Conservation (phyloP, 2,797 vertebrate species). For the Rhinella marina region DNA sequence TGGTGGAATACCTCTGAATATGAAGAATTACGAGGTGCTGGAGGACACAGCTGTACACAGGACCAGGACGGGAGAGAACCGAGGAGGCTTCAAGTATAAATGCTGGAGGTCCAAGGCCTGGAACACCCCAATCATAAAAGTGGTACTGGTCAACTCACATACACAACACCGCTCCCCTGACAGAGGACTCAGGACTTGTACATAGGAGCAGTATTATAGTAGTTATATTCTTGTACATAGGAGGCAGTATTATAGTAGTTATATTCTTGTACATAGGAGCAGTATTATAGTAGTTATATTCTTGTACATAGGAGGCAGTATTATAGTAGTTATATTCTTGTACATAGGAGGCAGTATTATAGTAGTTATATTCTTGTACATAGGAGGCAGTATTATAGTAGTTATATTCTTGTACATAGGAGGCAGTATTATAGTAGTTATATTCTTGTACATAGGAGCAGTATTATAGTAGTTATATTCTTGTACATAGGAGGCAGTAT, state of each 20-base stretch:
- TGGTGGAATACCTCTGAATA: background rate
- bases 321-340: conserved; percentile 26
- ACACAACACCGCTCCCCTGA: no score
- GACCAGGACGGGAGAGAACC: background rate
- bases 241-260: background rate
- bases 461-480: conserved; percentile 23
- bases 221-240: conserved; percentile 9
- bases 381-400: conserved; percentile 12
- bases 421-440: conserved; percentile 16
- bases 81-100: no score
- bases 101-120: no score
- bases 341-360: background rate
- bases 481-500: conserved; percentile 10
- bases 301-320: conserved; percentile 1
- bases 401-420: conserved; percentile 19
- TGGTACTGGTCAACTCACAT: no score
- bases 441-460: conserved; percentile 12
- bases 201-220: background rate
- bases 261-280: background rate
- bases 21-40: background rate
- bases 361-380: conserved; percentile 6
- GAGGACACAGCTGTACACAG: background rate
- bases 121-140: no score
- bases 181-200: background rate
- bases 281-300: conserved; percentile 27